phyloP scores from a whole-genome alignment of 2,888 invertebrate genomes.

The Caenorhabditis parvicauda region DNA sequence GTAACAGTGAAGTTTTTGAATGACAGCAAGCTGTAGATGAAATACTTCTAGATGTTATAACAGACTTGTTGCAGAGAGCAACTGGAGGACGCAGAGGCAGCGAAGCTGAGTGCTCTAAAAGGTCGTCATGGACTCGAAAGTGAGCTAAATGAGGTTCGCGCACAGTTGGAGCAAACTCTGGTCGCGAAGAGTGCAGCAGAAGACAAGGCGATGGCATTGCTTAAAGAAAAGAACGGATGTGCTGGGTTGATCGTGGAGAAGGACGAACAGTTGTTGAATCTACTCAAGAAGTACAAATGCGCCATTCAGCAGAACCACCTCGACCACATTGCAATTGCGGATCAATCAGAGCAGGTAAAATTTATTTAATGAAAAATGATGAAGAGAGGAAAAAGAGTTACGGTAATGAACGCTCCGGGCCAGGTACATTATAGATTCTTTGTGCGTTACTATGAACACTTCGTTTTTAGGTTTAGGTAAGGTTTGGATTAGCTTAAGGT shows the following conservation, averaged over 20 bases:
- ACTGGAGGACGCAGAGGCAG: constrained; percentile 86
- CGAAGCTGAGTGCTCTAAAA: constrained; percentile 80
- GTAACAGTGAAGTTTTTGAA: too few species aligned
- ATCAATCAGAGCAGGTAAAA: constrained; percentile 40
- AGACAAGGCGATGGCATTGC: constrained; percentile 22
- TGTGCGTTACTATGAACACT: too few species aligned
- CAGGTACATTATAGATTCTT: too few species aligned
- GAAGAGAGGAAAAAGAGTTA: too few species aligned
- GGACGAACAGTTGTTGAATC: constrained; percentile 69
- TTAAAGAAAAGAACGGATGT: constrained; percentile 35
- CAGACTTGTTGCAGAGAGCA: constrained; percentile 66
- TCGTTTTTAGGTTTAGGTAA: too few species aligned
- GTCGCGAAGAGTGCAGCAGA: constrained; percentile 29
- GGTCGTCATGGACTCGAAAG: constrained; percentile 81
- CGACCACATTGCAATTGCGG: constrained; percentile 62
- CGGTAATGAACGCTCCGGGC: too few species aligned
- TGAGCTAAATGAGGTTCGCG: constrained; percentile 80
- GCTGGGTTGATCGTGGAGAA: constrained; percentile 27
- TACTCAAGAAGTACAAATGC: constrained; percentile 87
- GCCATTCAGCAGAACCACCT: constrained; percentile 82
- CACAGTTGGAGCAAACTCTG: constrained; percentile 65
- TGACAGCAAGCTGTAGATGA: too few species aligned
- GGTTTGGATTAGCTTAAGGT: too few species aligned
- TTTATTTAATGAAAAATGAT: neutral
- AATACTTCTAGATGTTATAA: too few species aligned